These are phyloP conservation scores for Sorex maritimensis DNA, from an alignment of 2,797 vertebrate species.

Conservation along the genomic window DNA sequence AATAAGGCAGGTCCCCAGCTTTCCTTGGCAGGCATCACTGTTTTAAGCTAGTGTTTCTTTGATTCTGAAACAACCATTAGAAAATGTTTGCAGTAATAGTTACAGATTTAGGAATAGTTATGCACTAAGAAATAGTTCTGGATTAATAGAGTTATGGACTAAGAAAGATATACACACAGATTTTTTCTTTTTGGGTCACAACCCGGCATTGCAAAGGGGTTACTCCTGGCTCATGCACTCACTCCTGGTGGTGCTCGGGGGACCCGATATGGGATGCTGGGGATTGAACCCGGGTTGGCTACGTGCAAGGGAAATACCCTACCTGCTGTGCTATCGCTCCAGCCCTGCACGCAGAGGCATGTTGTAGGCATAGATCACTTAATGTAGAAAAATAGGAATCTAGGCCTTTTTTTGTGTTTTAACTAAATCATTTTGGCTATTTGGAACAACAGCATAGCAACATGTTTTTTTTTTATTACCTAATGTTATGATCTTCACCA, in stretches of 20 bases:
- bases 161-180: not conserved
- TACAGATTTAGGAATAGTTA: not conserved
- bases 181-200: not conserved
- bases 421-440: constrained; percentile 13
- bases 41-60: constrained; percentile 42
- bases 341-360: not conserved
- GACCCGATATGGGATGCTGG: too few relatives aligned
- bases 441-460: not conserved
- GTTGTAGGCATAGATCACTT: not conserved
- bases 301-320: too few relatives aligned
- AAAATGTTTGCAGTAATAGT: constrained; percentile 40
- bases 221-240: too few relatives aligned
- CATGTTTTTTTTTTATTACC: constrained; percentile 33
- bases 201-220: too few relatives aligned
- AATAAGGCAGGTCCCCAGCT: not conserved
- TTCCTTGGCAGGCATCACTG: not conserved
- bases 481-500: not conserved
- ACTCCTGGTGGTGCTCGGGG: too few relatives aligned
- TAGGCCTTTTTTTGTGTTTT: constrained; percentile 41
- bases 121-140: not conserved
- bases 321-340: too few relatives aligned
- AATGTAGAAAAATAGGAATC: not conserved
- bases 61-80: constrained; percentile 42
- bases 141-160: not conserved
- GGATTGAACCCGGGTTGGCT: too few relatives aligned